Base-by-base conservation (phyloP, 2,888 invertebrate species). In the Rhagonycha fulva region DNA sequence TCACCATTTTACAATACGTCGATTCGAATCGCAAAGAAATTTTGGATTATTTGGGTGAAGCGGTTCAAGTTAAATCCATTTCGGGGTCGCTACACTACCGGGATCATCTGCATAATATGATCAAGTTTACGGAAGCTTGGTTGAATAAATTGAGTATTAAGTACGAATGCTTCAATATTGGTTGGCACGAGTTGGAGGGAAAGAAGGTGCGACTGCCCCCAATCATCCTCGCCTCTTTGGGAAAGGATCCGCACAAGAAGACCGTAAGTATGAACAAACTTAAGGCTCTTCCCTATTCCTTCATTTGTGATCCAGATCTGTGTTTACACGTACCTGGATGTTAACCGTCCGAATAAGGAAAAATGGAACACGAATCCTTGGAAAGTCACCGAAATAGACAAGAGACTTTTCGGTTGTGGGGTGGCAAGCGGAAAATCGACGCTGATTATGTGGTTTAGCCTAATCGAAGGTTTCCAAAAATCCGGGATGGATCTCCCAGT, bases 301-400 rank as follows among this genome's bases (percentile, higher is more conserved):
- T 32, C 0, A 61, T 67, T 32, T 47, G 67, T 70, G 24, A 79
- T 80, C 32, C 77, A 87, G 87, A 75, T 88, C 4, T 85, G 85
- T 70, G 84, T 87, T 10, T 89, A 89, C 78, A 83, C 85, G 28
- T 86, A 88, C 75, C 80, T 89, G 70, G 89, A 89, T 80, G 88
- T 89, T 10, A 85, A 86, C 23, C 82, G 85, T 61, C 87, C 87
- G 0, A 80, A 85, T 60, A 71, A 68, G 62, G 79, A 81, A 14
- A 79, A 84, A 47, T 89, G 88, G 89, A 76, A 81, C 9, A 86
- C 86, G 0, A 84, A 89, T 82, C 89, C 89, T 0, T 89, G 87
- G 84, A 80, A 82, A n/a, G 72, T 89, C n/a, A 84, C 82, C 2
- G 83, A 84, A 75, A 80, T 81, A 3, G 82, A 88, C 19, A 85